These are phyloP conservation scores for Hetaerina titia DNA, from an alignment of 2,888 invertebrate species.

Conservation along the genomic window DNA sequence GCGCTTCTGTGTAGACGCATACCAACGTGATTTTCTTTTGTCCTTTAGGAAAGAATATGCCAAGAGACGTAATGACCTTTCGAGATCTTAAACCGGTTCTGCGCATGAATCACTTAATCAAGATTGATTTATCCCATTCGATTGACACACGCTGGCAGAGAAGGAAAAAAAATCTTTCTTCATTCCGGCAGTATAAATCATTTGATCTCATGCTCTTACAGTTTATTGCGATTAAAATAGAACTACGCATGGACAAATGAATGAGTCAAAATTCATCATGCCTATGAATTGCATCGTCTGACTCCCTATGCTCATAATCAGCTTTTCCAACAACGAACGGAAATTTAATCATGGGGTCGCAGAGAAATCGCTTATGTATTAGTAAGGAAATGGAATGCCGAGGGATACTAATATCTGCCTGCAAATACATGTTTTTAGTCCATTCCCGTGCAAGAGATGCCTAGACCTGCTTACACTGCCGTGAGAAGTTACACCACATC, in stretches of 20 bases:
- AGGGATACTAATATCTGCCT: neutral
- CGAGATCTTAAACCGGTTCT: neutral
- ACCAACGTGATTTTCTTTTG: neutral
- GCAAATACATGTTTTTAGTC: neutral
- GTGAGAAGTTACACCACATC: neutral
- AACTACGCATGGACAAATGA: neutral
- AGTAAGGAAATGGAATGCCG: neutral
- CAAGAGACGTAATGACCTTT: neutral
- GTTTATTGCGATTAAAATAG: neutral
- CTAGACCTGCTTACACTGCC: neutral
- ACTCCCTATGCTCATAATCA: neutral
- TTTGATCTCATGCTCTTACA: neutral
- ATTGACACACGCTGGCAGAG: neutral
- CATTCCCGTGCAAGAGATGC: neutral
- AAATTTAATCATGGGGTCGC: neutral
- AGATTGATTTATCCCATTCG: neutral
- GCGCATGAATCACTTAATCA: neutral
- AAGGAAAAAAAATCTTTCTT: neutral
- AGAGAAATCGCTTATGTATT: neutral
- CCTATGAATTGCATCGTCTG: neutral
- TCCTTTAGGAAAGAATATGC: neutral
- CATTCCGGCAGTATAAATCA: neutral
- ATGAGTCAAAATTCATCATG: neutral
- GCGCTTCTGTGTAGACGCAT: neutral
- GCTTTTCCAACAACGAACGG: neutral